Evolutionary conservation across 2,888 invertebrate genomes (phyloP).

Genomic region (Thera obeliscata): DNA sequence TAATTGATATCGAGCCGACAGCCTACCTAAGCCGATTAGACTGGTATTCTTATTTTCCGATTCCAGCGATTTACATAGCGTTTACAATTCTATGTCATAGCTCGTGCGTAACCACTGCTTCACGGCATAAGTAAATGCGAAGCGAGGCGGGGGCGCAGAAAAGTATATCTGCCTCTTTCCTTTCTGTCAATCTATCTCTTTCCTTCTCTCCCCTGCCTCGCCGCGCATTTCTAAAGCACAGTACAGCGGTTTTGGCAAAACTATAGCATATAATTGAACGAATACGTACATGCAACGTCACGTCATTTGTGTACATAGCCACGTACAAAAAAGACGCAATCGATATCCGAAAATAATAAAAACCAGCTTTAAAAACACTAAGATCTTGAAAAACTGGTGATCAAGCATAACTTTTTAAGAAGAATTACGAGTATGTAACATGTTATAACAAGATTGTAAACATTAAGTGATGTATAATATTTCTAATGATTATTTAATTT

Average conservation of each 20-base stretch:
- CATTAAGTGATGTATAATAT: constrained; percentile 12
- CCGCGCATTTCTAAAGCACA: too few relatives aligned
- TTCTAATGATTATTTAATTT: constrained; percentile 22
- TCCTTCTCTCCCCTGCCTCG: too few relatives aligned
- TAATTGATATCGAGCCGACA: constrained; percentile 76
- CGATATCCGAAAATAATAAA: constrained; percentile 9
- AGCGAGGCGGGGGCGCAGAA: too few relatives aligned
- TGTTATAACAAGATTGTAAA: constrained; percentile 20
- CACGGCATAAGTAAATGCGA: too few relatives aligned
- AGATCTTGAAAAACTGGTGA: constrained; percentile 32
- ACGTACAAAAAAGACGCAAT: background rate
- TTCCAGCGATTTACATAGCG: background rate
- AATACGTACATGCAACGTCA: background rate
- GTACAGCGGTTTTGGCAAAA: too few relatives aligned
- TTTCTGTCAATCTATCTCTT: too few relatives aligned
- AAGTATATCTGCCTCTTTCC: too few relatives aligned
- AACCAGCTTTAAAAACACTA: constrained; percentile 23
- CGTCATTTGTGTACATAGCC: background rate
- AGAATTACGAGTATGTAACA: constrained; percentile 6
- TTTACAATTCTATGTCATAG: too few relatives aligned
- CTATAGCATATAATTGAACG: background rate
- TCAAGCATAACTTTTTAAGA: constrained; percentile 21
- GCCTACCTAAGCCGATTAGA: constrained; percentile 55
- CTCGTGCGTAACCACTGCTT: too few relatives aligned
- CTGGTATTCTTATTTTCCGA: constrained; percentile 19